Evolutionary conservation across 2,797 vertebrate genomes (phyloP), one percentile per base, ranked within the genome.

Genomic region (Sternotherus odoratus): DNA sequence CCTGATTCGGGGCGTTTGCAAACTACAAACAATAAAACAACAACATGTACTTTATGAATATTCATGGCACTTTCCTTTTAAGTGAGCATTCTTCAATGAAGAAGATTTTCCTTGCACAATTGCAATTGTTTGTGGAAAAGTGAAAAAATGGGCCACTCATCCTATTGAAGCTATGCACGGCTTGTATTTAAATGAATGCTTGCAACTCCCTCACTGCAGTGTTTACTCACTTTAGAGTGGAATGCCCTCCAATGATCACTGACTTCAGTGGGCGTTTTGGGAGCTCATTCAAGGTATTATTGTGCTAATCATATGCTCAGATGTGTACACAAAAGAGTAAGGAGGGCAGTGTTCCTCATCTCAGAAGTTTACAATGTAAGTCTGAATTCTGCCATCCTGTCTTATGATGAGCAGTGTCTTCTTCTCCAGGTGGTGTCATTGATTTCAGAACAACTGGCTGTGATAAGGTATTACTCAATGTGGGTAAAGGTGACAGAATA

Each of bases 61-160:
- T 43, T 5, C 60, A 60, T 30, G 79, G 82, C 3, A 74, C 60
- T 69, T 50, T 46, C 13, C 78, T 49, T 15, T 79, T 49, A 66
- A 1, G 0, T 0, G 0, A 79, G n/a, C n/a, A 0, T 78, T 90
- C 77, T 33, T 33, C 0, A 0, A 6, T 24, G 49, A 13, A 12
- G 43, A 56, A 16, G 2, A 0, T 77, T 94, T 53, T 19, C 54
- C 39, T 28, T 28, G 30, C 19, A 48, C 43, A 26, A 9, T 26
- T 48, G 30, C 72, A 26, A 9, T 26, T 48, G 26, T 75, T 26
- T 48, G 43, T 48, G 24, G n/a, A 7, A 9, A 77, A 72, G 49
- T 0, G 1, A 33, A 2, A 2, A 54, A 2, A 6, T 2, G 1
- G 2, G 4, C 16, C 46, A 12, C 6, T 90, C 54, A 0, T 36